Conservation (phyloP, 2,888 invertebrate genomes). For the Andrena dorsata region DNA sequence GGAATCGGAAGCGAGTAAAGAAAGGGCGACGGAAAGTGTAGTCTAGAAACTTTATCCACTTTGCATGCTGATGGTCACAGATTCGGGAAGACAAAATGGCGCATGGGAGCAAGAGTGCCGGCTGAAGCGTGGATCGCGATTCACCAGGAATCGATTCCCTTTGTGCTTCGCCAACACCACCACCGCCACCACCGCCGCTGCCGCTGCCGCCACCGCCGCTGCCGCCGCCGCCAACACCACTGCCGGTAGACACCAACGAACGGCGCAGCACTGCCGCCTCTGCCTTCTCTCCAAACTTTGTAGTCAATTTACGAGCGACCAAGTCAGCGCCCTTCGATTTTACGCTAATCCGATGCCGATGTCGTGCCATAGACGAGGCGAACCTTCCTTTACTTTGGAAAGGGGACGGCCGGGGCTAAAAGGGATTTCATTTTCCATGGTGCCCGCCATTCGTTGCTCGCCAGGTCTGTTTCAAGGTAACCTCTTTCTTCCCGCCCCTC, state of each 20-base stretch:
- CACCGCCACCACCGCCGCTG: slow-evolving; percentile 43
- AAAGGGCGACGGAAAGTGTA: slow-evolving; percentile 73
- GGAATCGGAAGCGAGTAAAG: slow-evolving; percentile 72
- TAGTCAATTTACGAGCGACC: slow-evolving; percentile 82
- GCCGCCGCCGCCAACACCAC: slow-evolving; percentile 26
- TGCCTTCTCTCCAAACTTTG: slow-evolving; percentile 77
- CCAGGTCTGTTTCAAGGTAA: slow-evolving; percentile 67
- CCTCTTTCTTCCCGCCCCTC: slow-evolving; percentile 44
- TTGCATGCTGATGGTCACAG: slow-evolving; percentile 81
- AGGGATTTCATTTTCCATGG: slow-evolving; percentile 72
- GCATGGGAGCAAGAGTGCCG: slow-evolving; percentile 41
- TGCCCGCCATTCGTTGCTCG: slow-evolving; percentile 59
- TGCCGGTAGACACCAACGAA: slow-evolving; percentile 34
- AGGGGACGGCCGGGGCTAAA: slow-evolving; percentile 58
- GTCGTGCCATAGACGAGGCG: slow-evolving; percentile 72
- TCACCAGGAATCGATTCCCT: slow-evolving; percentile 79
- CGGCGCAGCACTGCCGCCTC: slow-evolving; percentile 48
- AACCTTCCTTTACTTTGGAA: slow-evolving; percentile 60
- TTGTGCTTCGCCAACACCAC: slow-evolving; percentile 72
- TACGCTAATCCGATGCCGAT: slow-evolving; percentile 81
- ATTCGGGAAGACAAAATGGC: slow-evolving; percentile 78
- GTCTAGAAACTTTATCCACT: slow-evolving; percentile 81
- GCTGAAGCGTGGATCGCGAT: slow-evolving; percentile 72
- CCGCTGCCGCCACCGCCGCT: slow-evolving; percentile 32
- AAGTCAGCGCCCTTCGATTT: slow-evolving; percentile 82